Percentiles rank a stretch among this genome's conserved stretches.
These are phyloP conservation scores for Cataglyphis albicans DNA, from an alignment of 2,888 invertebrate genomes.

Conservation along the genomic window DNA sequence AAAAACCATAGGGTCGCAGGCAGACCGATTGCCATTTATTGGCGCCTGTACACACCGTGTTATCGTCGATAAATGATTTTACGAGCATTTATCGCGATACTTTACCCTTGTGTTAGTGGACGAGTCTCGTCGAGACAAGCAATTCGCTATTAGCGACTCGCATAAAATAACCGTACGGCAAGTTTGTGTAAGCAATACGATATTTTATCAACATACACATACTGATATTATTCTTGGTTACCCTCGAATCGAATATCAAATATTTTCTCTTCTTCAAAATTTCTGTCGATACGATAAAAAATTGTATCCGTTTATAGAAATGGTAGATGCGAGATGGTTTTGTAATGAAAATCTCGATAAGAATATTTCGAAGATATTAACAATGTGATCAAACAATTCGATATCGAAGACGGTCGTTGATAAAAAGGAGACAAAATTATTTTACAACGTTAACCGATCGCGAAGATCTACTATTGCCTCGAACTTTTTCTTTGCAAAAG, in stretches of 20 bases:
- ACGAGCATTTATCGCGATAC: slow-evolving; percentile 63
- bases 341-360: slow-evolving; percentile 1
- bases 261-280: background rate
- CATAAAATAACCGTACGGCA: slow-evolving; percentile 17
- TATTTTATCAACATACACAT: slow-evolving; percentile 11
- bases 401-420: slow-evolving; percentile 11
- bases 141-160: slow-evolving; percentile 25
- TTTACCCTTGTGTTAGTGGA: slow-evolving; percentile 14
- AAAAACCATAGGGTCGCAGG: slow-evolving; percentile 25
- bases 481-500: slow-evolving; percentile 13
- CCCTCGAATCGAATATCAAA: background rate
- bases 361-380: slow-evolving; percentile 13
- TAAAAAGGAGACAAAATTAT: slow-evolving; percentile 36
- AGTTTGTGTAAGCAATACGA: slow-evolving; percentile 16
- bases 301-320: background rate
- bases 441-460: slow-evolving; percentile 34
- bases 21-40: slow-evolving; percentile 39
- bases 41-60: slow-evolving; percentile 43
- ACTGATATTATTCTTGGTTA: background rate
- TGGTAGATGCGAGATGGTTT: background rate
- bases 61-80: slow-evolving; percentile 61
- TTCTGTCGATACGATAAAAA: background rate
- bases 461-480: background rate
- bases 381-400: slow-evolving; percentile 9
- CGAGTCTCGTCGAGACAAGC: slow-evolving; percentile 34